These are phyloP conservation scores for Tor tambroides DNA, from an alignment of 2,113 vertebrate genomes.

Conservation along the genomic window DNA sequence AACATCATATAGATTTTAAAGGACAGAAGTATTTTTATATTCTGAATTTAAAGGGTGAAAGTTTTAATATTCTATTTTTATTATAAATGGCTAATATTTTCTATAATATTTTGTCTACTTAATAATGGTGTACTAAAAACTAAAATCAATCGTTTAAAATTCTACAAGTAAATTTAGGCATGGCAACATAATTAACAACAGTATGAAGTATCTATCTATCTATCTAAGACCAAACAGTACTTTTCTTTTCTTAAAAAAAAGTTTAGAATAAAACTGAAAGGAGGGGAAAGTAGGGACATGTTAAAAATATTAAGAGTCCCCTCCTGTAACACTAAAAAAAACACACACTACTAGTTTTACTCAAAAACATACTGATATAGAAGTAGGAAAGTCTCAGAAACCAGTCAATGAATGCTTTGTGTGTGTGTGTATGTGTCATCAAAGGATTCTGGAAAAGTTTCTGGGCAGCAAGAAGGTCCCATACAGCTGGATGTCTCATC, in stretches of 20 bases:
- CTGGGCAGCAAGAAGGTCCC: neutral
- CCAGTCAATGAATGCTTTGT: neutral
- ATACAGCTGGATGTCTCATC: slow-evolving; percentile 31
- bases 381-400: slow-evolving; percentile 11
- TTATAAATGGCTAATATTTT: too few species aligned
- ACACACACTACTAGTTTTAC: slow-evolving; percentile 59
- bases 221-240: too few species aligned
- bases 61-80: too few species aligned
- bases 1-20: neutral
- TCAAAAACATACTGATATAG: slow-evolving; percentile 34
- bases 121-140: too few species aligned
- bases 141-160: too few species aligned
- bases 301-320: slow-evolving; percentile 24
- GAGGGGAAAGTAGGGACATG: neutral
- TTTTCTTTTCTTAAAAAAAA: too few species aligned
- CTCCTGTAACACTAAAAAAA: slow-evolving; percentile 49
- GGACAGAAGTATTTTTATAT: neutral
- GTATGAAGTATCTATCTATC: too few species aligned
- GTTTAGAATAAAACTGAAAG: slow-evolving; percentile 1
- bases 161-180: too few species aligned
- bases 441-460: neutral
- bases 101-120: too few species aligned
- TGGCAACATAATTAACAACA: too few species aligned
- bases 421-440: neutral
- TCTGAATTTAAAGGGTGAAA: neutral